Conservation (phyloP, 2,888 invertebrate genomes). For the Nebria brevicollis region DNA sequence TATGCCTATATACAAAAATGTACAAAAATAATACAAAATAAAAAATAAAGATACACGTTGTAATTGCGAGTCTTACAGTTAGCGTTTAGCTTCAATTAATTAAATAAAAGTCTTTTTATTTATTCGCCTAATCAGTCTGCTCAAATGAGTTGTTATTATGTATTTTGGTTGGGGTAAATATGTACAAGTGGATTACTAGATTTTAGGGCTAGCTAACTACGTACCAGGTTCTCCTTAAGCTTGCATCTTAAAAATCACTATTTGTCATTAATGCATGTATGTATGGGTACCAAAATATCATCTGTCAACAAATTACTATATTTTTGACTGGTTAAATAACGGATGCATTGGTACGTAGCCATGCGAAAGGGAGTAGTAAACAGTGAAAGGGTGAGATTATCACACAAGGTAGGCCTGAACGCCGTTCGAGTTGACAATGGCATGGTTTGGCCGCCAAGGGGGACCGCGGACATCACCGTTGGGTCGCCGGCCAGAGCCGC, state of each 20-base stretch:
- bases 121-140: slow-evolving; percentile 46
- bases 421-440: slow-evolving; percentile 61
- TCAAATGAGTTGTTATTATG: slow-evolving; percentile 11
- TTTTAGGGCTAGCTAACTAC: not conserved
- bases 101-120: slow-evolving; percentile 40
- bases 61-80: slow-evolving; percentile 48
- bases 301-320: not conserved
- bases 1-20: slow-evolving; percentile 63
- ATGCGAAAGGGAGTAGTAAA: not conserved
- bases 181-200: not conserved
- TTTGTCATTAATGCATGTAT: not conserved
- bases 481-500: slow-evolving; percentile 22
- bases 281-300: not conserved
- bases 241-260: not conserved
- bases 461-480: slow-evolving; percentile 56
- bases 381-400: slow-evolving; percentile 57
- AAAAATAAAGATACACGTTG: slow-evolving; percentile 46
- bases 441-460: slow-evolving; percentile 69
- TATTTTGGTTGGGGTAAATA: not conserved
- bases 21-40: slow-evolving; percentile 64
- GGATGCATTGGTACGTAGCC: not conserved
- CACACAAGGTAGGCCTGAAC: slow-evolving; percentile 80
- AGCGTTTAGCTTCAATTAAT: slow-evolving; percentile 32
- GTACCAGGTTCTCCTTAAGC: not conserved
- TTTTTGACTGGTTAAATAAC: not conserved